Evolutionary conservation across 2,113 vertebrate species (phyloP), one percentile per base, ranked within the genome.

Genomic region (Trogon surrucura): DNA sequence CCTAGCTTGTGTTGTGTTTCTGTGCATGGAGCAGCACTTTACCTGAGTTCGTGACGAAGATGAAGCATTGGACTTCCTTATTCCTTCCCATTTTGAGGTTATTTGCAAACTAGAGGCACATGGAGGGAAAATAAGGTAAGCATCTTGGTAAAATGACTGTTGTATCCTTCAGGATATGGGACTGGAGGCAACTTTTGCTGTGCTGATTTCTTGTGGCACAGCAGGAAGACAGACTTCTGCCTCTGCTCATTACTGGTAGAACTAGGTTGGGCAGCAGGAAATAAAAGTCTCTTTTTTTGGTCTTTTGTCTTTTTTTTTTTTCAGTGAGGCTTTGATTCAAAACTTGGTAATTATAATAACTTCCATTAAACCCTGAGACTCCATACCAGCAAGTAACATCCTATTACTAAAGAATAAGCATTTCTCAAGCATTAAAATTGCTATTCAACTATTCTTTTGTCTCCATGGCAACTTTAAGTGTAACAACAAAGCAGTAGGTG

Each of bases 401-500:
- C 36, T 84, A 14, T 88, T 96, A 38, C n/a, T 95, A 30, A 89
- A 71, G 81, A 97, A 61, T 53, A 93, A 91, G 62, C 36, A 71
- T 93, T 96, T 97, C 61, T 92, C 70, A 54, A 88, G 67, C 78
- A 81, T 95, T 79, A 93, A 93, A 90, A 80, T 53, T 92, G 86
- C 73, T 96, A 47, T 91, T 97, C 93, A 80, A 81, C 93, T 96
- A 45, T 94, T 96, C 92, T 89, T 90, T 78, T 96, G 78, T 97
- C 95, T 98, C 98, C 96, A 95, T 97, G 93, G 93, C 85, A 97
- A 98, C 96, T 94, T 89, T 67, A 83, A 92, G 94, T 5, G 0
- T 95, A 96, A 97, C 94, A 97, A 96, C 91, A 96, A 97, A 97
- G 97, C 86, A 96, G 91, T 89, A 95, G 85, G 62, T 97, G 93